A percentile compares a stretch with the other conserved stretches of the same genome.
These are phyloP conservation scores for Calyptommatus sinebrachiatus DNA, from an alignment of 2,113 vertebrate species.

Conservation along the genomic window DNA sequence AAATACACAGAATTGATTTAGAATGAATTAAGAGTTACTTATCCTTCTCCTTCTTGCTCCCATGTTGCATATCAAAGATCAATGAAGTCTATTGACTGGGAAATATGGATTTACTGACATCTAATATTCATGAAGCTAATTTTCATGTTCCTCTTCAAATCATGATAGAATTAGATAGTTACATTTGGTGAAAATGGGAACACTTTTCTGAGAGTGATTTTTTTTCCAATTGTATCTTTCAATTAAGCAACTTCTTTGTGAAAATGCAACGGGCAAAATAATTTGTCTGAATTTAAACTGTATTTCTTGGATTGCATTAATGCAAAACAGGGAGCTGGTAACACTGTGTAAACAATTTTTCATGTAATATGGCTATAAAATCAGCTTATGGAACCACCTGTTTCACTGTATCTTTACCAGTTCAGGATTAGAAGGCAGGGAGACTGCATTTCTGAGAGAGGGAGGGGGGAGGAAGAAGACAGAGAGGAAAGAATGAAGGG, in stretches of 20 bases:
- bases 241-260: background rate
- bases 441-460: background rate
- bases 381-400: background rate
- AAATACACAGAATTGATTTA: background rate
- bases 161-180: slow-evolving; percentile 46
- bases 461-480: background rate
- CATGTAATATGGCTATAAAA: background rate
- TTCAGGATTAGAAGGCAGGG: background rate
- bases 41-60: slow-evolving; percentile 10
- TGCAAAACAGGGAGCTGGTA: background rate
- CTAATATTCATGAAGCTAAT: slow-evolving; percentile 36
- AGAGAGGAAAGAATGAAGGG: background rate
- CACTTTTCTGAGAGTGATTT: slow-evolving; percentile 8
- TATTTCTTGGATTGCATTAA: background rate
- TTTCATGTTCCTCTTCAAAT: slow-evolving; percentile 32
- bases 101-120: slow-evolving; percentile 30
- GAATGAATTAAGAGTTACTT: slow-evolving; percentile 17
- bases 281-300: background rate
- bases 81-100: slow-evolving; percentile 29
- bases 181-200: slow-evolving; percentile 31
- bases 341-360: too few species aligned
- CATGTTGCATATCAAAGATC: slow-evolving; percentile 26
- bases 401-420: background rate
- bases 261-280: background rate
- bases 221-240: background rate